Evolutionary conservation across 2,113 vertebrate species (phyloP).

Genomic region (Stigmatopora nigra): DNA sequence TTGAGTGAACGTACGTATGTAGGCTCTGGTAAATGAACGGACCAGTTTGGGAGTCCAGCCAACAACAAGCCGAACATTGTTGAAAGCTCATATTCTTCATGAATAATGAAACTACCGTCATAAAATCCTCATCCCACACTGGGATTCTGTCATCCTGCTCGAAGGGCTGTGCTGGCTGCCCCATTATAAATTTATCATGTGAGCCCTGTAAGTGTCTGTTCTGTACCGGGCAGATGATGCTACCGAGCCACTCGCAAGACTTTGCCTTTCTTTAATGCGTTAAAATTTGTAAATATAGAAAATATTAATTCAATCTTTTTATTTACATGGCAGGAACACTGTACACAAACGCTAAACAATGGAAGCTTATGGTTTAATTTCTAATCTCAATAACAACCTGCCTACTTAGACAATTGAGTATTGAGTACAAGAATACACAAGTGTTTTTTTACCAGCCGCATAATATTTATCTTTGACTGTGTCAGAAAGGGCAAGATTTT

Average conservation of each 20-base stretch:
- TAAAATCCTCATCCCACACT: constrained; percentile 41
- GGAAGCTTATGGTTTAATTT: background rate
- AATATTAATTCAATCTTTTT: background rate
- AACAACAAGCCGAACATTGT: constrained; percentile 41
- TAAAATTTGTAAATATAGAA: background rate
- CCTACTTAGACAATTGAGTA: background rate
- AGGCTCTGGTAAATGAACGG: constrained; percentile 31
- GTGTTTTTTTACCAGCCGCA: background rate
- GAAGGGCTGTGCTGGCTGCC: constrained; percentile 36
- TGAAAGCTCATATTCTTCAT: constrained; percentile 57
- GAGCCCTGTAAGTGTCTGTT: constrained; percentile 23
- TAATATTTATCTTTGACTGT: background rate
- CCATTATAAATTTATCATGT: constrained; percentile 50
- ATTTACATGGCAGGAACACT: background rate
- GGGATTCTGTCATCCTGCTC: constrained; percentile 25
- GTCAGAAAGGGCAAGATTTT: background rate
- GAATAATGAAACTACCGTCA: constrained; percentile 57
- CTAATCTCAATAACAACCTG: background rate
- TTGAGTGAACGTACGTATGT: constrained; percentile 7
- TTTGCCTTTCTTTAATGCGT: background rate
- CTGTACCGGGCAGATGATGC: constrained; percentile 20
- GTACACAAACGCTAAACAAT: background rate
- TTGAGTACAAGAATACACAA: background rate
- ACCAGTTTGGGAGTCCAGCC: constrained; percentile 34
- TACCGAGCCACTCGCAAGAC: constrained; percentile 4